Conservation (phyloP, 2,113 vertebrate genomes). For the Geococcyx californianus region DNA sequence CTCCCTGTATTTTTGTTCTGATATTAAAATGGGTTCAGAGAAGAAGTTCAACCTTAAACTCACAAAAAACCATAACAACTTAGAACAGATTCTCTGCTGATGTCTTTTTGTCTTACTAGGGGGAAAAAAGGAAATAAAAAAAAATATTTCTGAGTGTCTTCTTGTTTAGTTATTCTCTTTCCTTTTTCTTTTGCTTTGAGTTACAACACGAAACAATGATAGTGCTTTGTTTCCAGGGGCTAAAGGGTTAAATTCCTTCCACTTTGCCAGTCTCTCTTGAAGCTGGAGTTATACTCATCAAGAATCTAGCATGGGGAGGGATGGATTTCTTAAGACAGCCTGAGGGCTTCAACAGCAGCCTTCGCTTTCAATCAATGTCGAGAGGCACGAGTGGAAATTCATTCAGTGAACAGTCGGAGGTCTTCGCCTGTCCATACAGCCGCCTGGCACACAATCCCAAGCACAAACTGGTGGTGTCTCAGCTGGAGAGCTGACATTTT, state of each 20-base stretch:
- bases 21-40: neutral
- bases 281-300: slow-evolving; percentile 64
- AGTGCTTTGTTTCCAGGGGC: neutral
- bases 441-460: slow-evolving; percentile 60
- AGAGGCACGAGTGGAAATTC: slow-evolving; percentile 72
- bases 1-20: neutral
- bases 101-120: neutral
- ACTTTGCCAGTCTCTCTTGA: neutral
- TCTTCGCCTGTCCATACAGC: slow-evolving; percentile 60
- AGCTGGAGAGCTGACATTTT: slow-evolving; percentile 65
- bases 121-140: fast-evolving
- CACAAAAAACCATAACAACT: neutral
- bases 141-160: neutral
- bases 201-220: neutral
- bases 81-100: neutral
- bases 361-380: slow-evolving; percentile 75
- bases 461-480: slow-evolving; percentile 59
- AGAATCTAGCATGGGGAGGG: slow-evolving; percentile 54
- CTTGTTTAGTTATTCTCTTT: neutral
- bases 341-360: slow-evolving; percentile 66
- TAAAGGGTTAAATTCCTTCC: slow-evolving; percentile 35
- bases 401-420: slow-evolving; percentile 72
- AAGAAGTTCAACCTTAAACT: neutral
- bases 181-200: neutral
- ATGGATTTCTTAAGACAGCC: slow-evolving; percentile 70